phyloP scores from a whole-genome alignment of 2,113 vertebrate species.

The Gavia stellata region DNA sequence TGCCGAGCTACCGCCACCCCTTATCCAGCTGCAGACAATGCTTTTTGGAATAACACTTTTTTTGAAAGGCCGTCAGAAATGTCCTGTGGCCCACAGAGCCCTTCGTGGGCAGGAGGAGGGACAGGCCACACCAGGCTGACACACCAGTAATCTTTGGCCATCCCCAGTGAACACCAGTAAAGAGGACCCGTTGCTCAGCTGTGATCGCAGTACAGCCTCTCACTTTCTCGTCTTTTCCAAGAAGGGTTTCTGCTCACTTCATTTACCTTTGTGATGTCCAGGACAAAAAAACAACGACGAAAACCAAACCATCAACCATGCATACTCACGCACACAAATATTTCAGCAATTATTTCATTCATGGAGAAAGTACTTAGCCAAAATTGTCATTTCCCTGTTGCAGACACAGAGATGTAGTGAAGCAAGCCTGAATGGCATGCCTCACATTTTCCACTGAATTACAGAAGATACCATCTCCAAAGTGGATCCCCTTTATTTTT shows the following conservation, averaged over 20 bases:
- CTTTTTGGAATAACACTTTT: background rate
- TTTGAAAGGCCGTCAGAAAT: background rate
- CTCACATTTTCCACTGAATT: background rate
- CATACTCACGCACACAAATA: background rate
- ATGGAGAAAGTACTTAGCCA: background rate
- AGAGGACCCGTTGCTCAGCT: background rate
- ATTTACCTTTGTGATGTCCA: background rate
- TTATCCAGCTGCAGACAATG: background rate
- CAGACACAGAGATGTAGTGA: background rate
- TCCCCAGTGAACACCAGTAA: background rate
- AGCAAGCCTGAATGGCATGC: background rate
- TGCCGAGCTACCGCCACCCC: background rate
- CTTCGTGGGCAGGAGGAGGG: background rate
- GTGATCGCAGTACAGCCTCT: background rate
- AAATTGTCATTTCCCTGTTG: background rate
- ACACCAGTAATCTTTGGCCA: background rate
- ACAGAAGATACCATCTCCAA: background rate
- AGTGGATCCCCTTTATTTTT: background rate
- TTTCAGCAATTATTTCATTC: background rate
- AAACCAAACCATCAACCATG: background rate
- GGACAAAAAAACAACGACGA: rapidly evolving
- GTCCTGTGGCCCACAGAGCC: background rate
- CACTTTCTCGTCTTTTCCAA: background rate
- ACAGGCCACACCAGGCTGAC: background rate
- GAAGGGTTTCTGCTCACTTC: background rate